Base-by-base conservation (phyloP, 37 sponge, comb jelly and placozoan species). In the Theonella swinhoei region DNA sequence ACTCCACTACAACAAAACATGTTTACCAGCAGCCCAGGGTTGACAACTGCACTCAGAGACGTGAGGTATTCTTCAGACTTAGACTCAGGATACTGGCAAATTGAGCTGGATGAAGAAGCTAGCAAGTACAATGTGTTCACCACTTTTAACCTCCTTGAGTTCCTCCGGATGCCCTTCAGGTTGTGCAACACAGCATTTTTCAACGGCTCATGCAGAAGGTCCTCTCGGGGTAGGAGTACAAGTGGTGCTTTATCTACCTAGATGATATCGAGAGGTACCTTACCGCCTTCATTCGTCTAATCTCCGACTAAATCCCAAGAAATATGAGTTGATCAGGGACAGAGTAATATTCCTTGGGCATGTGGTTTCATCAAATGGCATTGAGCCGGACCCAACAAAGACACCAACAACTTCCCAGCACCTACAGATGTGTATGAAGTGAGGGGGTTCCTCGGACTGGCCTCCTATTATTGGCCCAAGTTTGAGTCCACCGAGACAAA, bases 31-130 rank as follows among this genome's bases (percentile, higher is more conserved):
- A 87, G 9, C 83, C 87, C 3, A 47, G 91, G 8, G 74, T 86
- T 7, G 87, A 90, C 34, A 87, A 72, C 20, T 54, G 2, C 67
- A 11, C 76, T 87, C 24, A 77, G 78, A 11, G 83, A 74, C 29
- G 72, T 72, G 4, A 74, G 38, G 39, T 86, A 80, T 59, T 90
- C 80, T 37, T 60, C 87, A 29, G 91, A 91, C 74, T 39, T 79
- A 20, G 72, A 72, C 30, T 82, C 72, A 24, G 91, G 91, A 4
- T 91, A 91, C 67, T 85, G 91, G 91, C 91, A 90, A 38, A 69
- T 90, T 23, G 41, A 42, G 36, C 54, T 90, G 70, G 81, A 47
- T 2, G 68, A 72, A n/a, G 65, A 59, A 7, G 68, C 80, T 36
- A 17, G 47, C 0, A 36, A 63, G 32, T 84, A 84, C 74, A 84